A percentile compares a stretch with the other conserved stretches of the same genome.
Conservation (phyloP, 2,797 vertebrate species). For the Podarcis lilfordi region DNA sequence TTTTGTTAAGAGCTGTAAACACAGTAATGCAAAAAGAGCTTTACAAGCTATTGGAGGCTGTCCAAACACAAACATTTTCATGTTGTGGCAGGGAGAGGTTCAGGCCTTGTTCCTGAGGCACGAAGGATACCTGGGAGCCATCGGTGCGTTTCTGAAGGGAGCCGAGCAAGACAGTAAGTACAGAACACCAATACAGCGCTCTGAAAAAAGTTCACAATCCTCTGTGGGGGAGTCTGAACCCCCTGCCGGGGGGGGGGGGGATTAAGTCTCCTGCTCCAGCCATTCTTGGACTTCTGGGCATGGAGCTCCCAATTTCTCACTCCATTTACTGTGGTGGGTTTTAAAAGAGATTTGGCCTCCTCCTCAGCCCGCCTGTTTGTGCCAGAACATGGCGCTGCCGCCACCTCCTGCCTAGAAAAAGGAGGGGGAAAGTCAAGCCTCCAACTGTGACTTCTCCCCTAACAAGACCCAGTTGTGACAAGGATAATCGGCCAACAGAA, state of each 20-base stretch:
- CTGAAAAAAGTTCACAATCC: conserved; percentile 45
- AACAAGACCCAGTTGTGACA: conserved; percentile 14
- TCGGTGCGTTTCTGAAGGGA: conserved; percentile 97
- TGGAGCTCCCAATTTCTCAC: conserved; percentile 16
- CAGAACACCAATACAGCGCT: conserved; percentile 50
- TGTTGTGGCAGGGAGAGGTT: conserved; percentile 89
- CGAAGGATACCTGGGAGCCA: conserved; percentile 97
- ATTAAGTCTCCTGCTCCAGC: background rate
- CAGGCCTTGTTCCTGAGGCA: conserved; percentile 98
- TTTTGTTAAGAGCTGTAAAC: conserved; percentile 58
- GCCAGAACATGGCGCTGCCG: background rate
- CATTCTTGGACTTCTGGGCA: conserved; percentile 22
- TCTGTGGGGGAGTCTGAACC: conserved; percentile 53
- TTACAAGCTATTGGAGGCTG: conserved; percentile 45
- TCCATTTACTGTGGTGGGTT: conserved; percentile 22
- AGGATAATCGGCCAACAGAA: background rate
- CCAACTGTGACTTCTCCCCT: background rate
- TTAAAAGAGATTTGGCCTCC: conserved; percentile 20
- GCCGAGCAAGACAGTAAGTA: conserved; percentile 98
- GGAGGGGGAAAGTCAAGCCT: background rate
- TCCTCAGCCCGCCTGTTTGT: background rate
- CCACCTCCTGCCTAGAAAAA: background rate
- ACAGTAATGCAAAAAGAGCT: conserved; percentile 66
- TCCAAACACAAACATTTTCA: conserved; percentile 64
- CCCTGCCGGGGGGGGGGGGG: no score